Evolutionary conservation across 2,888 invertebrate species (phyloP).

Genomic region (Drosophila meridionalis): DNA sequence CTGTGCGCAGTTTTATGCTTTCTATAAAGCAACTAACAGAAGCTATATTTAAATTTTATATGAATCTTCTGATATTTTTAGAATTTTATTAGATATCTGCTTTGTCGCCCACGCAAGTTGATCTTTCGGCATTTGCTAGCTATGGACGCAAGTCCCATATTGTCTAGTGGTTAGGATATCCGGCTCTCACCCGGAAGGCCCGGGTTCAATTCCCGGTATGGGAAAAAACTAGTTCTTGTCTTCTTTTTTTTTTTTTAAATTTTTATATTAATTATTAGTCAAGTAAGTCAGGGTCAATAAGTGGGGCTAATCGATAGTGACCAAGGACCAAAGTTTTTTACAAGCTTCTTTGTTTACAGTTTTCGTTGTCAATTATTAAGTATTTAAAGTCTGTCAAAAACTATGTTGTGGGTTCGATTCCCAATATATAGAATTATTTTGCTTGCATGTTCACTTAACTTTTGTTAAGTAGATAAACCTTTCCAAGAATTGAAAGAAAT

Average conservation of each 20-base stretch:
- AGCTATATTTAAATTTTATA: not conserved
- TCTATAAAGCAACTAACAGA: slow-evolving; percentile 5
- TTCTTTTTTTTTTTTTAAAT: not conserved
- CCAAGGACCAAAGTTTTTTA: slow-evolving; percentile 13
- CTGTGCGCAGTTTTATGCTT: slow-evolving; percentile 20
- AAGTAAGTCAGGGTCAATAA: not conserved
- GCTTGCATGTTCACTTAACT: not conserved
- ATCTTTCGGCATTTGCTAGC: not conserved
- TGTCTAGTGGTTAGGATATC: slow-evolving; percentile 86
- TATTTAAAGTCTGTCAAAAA: not conserved
- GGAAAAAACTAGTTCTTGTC: slow-evolving; percentile 73
- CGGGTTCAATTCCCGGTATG: slow-evolving; percentile 97
- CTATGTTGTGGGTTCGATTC: no score
- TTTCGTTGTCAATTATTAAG: not conserved
- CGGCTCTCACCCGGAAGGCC: slow-evolving; percentile 87
- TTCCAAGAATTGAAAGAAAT: not conserved
- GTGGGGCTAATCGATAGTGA: slow-evolving; percentile 85
- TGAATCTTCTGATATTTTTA: not conserved
- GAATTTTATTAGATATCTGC: not conserved
- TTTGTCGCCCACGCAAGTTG: not conserved
- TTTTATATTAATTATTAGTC: not conserved
- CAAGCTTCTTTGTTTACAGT: not conserved
- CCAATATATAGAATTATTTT: not conserved
- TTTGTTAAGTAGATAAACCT: not conserved
- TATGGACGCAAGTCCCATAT: slow-evolving; percentile 81